phyloP scores from a whole-genome alignment of 35 echinoderm and acorn worm species.

The Lytechinus variegatus region DNA sequence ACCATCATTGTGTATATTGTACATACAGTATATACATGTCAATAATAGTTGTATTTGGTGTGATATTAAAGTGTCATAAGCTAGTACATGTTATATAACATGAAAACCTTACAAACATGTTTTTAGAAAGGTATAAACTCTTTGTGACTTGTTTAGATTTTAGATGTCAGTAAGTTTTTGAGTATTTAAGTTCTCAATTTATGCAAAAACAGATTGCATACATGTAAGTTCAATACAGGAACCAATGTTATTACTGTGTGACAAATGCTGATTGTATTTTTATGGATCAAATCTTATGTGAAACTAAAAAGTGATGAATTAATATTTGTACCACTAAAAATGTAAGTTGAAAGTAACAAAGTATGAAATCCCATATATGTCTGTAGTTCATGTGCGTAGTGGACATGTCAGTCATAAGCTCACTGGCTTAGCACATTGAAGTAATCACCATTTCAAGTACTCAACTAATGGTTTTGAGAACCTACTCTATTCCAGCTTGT shows the following conservation, averaged over 20 bases:
- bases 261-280: background rate
- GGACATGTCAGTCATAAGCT: no score
- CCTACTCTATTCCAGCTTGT: no score
- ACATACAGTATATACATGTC: background rate
- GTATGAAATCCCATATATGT: no score
- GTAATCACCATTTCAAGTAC: no score
- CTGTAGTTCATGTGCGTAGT: no score
- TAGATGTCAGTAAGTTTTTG: no score
- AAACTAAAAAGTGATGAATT: background rate
- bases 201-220: background rate
- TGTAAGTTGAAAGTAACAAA: no score
- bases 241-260: background rate
- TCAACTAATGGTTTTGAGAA: no score
- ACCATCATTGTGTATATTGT: constrained; percentile 18
- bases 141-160: background rate
- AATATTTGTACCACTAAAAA: no score
- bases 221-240: background rate
- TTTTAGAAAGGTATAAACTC: background rate
- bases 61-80: background rate
- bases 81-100: background rate
- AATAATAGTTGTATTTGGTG: background rate
- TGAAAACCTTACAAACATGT: background rate
- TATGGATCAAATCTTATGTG: background rate
- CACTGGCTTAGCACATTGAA: no score
- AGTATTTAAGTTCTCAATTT: no score